A percentile compares a stretch with the other conserved stretches of the same genome.
phyloP scores from a whole-genome alignment of 2,797 vertebrate species.

The Danionella dracula region DNA sequence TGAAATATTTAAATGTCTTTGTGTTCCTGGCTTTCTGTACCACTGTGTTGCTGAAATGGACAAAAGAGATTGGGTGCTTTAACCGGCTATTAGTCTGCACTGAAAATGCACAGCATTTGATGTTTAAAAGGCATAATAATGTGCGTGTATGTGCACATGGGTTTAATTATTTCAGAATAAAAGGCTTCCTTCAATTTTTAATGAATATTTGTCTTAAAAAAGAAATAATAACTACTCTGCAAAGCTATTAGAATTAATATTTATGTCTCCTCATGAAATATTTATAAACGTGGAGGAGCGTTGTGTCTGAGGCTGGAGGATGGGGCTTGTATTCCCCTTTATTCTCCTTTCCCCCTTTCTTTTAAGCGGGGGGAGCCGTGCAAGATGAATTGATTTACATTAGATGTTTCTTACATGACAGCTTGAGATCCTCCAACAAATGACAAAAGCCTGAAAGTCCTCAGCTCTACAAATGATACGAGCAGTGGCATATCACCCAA shows the following conservation, averaged over 20 bases:
- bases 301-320: constrained; percentile 39
- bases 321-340: constrained; percentile 34
- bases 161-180: constrained; percentile 43
- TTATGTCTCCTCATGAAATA: constrained; percentile 86
- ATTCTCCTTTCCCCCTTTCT: constrained; percentile 13
- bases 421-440: constrained; percentile 47
- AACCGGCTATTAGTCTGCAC: constrained; percentile 22
- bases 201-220: constrained; percentile 88
- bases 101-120: constrained; percentile 12
- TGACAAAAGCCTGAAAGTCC: constrained; percentile 44
- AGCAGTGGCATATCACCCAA: background rate
- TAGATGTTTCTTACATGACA: constrained; percentile 42
- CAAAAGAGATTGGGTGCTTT: constrained; percentile 33
- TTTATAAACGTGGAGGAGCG: constrained; percentile 69
- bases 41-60: constrained; percentile 36
- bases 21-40: constrained; percentile 34
- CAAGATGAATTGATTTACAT: constrained; percentile 44
- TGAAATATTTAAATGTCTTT: constrained; percentile 51
- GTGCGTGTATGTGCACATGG: constrained; percentile 10
- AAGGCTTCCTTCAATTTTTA: constrained; percentile 85
- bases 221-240: constrained; percentile 88
- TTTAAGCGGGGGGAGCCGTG: constrained; percentile 15
- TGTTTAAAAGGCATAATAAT: constrained; percentile 34
- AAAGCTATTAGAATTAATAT: constrained; percentile 94
- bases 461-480: constrained; percentile 36